phyloP scores from a whole-genome alignment of 2,113 vertebrate species.

The Apistogramma diplotaenia region DNA sequence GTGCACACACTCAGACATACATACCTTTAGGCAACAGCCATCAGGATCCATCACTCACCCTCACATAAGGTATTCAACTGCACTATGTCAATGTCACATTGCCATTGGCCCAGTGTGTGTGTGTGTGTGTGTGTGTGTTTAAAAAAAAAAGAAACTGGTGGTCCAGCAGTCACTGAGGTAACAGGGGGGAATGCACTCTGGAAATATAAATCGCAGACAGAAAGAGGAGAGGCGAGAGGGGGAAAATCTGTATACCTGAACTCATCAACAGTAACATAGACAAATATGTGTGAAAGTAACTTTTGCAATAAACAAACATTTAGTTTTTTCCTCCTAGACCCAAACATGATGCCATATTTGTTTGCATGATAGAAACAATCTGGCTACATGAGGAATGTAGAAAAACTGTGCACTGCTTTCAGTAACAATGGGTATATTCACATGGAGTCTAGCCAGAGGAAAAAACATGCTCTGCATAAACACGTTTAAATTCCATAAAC shows the following conservation, averaged over 20 bases:
- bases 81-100: constrained; percentile 58
- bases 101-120: constrained; percentile 46
- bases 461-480: not conserved
- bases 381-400: rapidly evolving
- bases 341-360: not conserved
- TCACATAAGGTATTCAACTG: constrained; percentile 60
- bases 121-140: constrained; percentile 17
- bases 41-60: constrained; percentile 54
- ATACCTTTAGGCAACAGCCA: constrained; percentile 30
- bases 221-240: not conserved
- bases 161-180: constrained; percentile 10
- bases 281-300: not conserved
- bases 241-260: not conserved
- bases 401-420: not conserved
- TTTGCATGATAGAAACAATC: not conserved
- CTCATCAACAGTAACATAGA: not conserved
- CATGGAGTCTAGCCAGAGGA: too few relatives aligned
- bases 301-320: rapidly evolving
- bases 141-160: constrained; percentile 10
- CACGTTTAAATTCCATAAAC: not conserved
- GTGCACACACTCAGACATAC: constrained; percentile 17
- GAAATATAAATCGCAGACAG: constrained; percentile 35
- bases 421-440: too few relatives aligned
- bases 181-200: constrained; percentile 9
- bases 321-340: too few relatives aligned